These are phyloP conservation scores for Nycteola revayana DNA, from an alignment of 2,888 invertebrate species.

Conservation along the genomic window DNA sequence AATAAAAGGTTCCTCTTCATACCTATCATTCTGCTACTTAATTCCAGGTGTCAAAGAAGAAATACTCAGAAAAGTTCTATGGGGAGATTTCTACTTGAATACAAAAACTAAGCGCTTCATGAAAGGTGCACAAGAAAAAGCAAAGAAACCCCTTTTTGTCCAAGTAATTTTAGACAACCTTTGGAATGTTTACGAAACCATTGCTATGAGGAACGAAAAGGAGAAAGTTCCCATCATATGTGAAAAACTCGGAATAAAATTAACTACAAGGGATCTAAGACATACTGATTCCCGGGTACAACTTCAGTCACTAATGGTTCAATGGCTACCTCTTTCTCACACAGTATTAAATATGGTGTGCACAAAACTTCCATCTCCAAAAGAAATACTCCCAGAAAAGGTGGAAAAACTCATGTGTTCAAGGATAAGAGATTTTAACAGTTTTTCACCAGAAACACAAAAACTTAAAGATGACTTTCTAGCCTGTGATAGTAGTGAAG, in stretches of 20 bases:
- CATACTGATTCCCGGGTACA: conserved; percentile 90
- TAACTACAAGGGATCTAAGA: conserved; percentile 88
- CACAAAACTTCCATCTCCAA: conserved; percentile 90
- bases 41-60: conserved; percentile 85
- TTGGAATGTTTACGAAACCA: conserved; percentile 93
- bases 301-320: conserved; percentile 90
- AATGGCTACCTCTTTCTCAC: conserved; percentile 94
- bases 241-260: conserved; percentile 88
- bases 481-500: conserved; percentile 84
- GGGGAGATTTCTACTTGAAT: conserved; percentile 97
- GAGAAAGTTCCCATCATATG: conserved; percentile 87
- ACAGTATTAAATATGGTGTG: conserved; percentile 93
- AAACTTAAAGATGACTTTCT: conserved; percentile 86
- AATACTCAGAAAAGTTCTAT: conserved; percentile 89
- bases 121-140: conserved; percentile 95
- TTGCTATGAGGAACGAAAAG: conserved; percentile 88
- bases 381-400: conserved; percentile 87
- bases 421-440: conserved; percentile 84
- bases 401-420: conserved; percentile 92
- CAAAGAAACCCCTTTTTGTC: conserved; percentile 96
- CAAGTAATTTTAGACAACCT: conserved; percentile 95
- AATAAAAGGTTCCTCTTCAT: no score
- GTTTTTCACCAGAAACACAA: conserved; percentile 86
- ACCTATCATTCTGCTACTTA: no score
- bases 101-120: conserved; percentile 91